Evolutionary conservation across 2,888 invertebrate species (phyloP).

Genomic region (Neocrepidodera transversa): DNA sequence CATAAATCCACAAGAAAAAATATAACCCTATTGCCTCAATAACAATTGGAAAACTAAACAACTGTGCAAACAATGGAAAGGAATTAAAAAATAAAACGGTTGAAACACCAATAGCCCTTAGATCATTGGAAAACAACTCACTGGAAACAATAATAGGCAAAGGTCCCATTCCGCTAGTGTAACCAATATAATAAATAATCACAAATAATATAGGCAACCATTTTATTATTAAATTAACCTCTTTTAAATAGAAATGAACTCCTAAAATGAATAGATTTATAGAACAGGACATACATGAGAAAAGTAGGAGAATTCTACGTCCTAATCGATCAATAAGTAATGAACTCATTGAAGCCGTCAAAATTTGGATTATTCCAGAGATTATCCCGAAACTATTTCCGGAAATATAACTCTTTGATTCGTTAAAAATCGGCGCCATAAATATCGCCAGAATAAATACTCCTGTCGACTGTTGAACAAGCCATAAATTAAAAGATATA

Average conservation of each 20-base stretch:
- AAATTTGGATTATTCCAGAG: constrained; percentile 77
- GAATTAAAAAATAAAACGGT: neutral
- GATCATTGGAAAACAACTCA: neutral
- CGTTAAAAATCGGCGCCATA: constrained; percentile 72
- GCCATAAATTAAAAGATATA: neutral
- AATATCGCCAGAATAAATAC: constrained; percentile 81
- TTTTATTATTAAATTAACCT: constrained; percentile 38
- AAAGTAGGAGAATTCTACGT: constrained; percentile 70
- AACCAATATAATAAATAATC: neutral
- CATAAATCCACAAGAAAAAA: neutral
- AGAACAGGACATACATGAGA: constrained; percentile 70
- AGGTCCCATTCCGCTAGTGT: neutral
- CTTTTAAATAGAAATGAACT: constrained; percentile 69
- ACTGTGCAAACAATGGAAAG: neutral
- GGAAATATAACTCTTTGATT: constrained; percentile 70
- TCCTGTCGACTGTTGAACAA: constrained; percentile 78
- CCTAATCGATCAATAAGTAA: constrained; percentile 78
- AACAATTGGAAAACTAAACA: neutral
- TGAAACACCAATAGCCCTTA: neutral
- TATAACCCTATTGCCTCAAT: neutral
- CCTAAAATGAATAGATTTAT: constrained; percentile 65
- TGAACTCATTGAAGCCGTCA: constrained; percentile 71
- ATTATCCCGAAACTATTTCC: constrained; percentile 73
- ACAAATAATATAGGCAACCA: neutral
- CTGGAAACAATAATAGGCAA: neutral